Base-by-base conservation (phyloP, 2,888 invertebrate species). In the Dioctria rufipes region DNA sequence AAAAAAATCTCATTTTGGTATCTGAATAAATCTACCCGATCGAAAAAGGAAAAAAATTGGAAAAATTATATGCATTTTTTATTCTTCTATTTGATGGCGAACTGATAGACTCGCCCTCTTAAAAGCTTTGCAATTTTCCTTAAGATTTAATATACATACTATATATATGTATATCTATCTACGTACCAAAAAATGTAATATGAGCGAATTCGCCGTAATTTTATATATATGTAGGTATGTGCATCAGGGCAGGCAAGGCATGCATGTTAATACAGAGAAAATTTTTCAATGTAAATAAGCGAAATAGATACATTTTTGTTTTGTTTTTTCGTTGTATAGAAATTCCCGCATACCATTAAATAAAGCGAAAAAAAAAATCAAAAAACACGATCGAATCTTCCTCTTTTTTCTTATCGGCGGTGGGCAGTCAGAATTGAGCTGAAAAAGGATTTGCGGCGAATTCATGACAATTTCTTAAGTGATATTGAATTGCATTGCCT, bases 371-470 rank as follows among this genome's bases (percentile, higher is more conserved):
- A 25, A 77, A 77, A 77, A 77, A 9, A 42, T 13, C n/a, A 58
- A 13, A 42, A 40, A 58, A 39, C n/a, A 58, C 73, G 25, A 25
- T 2, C 0, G 2, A 25, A 25, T 25, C 25, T 25, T 25, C 25
- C 25, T 25, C 25, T 25, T 25, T 25, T 25, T 25, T 25, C 2
- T 25, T 25, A 25, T 25, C 25, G 25, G 25, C 25, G 25, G 25
- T 25, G 25, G 25, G 51, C 69, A 51, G 49, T 25, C 25, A 67
- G 73, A n/a, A 71, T 51, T n/a, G 60, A 75, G 58, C 42, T 54
- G 46, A 37, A 77, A 63, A 77, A 63, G 77, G 77, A 77, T 5
- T 77, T 63, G 77, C 77, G 77, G 77, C 77, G 77, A 77, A 77
- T 77, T 77, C 37, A 46, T 49, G 49, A 77, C 61, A 63, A 61